Percentiles rank a stretch among this genome's conserved stretches.
phyloP scores from a whole-genome alignment of 2,113 vertebrate species.

The Poicephalus meyeri region DNA sequence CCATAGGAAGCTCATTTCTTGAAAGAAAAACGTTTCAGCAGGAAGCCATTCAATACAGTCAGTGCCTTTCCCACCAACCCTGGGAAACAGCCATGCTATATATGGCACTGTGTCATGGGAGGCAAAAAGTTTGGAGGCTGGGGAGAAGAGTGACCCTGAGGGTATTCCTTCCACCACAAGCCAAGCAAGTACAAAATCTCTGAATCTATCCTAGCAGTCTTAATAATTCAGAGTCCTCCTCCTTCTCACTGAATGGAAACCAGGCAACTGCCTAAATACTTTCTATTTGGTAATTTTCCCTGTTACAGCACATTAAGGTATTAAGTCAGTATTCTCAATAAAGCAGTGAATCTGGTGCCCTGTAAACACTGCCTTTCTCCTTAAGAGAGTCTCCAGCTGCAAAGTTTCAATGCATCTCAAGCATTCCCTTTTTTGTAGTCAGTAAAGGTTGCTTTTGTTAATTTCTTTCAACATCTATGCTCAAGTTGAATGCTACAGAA shows the following conservation, averaged over 20 bases:
- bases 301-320: background rate
- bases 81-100: background rate
- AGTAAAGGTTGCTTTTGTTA: background rate
- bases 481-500: background rate
- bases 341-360: background rate
- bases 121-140: background rate
- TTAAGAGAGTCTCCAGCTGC: background rate
- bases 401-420: background rate
- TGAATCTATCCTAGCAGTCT: background rate
- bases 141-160: background rate
- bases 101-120: background rate
- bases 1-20: background rate
- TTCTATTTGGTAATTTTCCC: background rate
- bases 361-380: background rate
- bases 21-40: background rate
- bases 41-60: constrained; percentile 6
- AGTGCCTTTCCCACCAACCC: background rate
- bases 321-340: background rate
- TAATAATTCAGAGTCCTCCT: background rate
- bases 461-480: background rate
- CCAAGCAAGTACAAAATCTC: background rate
- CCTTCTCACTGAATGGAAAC: background rate
- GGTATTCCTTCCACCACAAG: background rate
- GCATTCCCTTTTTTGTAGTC: background rate
- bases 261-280: background rate